Conservation (phyloP, 1,140 invertebrate genomes). For the Acyrthosiphon pisum region DNA sequence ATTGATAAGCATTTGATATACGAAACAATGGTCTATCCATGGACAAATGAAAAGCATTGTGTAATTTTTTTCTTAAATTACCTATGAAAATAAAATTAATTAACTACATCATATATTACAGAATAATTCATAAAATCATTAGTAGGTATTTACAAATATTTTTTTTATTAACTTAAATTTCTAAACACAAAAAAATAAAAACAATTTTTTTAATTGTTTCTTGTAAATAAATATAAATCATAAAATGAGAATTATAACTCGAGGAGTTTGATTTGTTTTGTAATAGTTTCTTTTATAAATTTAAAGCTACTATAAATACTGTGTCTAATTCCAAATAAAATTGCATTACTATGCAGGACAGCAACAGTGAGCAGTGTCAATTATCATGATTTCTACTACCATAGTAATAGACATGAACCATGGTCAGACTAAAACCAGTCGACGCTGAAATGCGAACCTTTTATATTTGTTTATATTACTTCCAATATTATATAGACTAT, state of each 20-base stretch:
- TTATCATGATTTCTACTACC: no score
- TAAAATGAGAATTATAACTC: background rate
- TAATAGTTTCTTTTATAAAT: no score
- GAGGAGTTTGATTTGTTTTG: no score
- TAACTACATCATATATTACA: background rate
- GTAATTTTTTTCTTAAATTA: slow-evolving; percentile 54
- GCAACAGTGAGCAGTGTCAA: no score
- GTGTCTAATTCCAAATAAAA: no score
- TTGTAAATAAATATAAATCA: background rate
- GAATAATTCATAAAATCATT: background rate
- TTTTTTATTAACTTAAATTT: background rate
- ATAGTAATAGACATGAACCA: no score
- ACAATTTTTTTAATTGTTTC: background rate
- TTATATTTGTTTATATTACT: no score
- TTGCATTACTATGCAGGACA: no score
- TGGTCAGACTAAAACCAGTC: no score
- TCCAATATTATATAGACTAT: no score
- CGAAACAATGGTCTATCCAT: slow-evolving; percentile 43
- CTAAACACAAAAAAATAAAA: background rate
- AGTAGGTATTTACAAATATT: background rate
- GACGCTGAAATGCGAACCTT: no score
- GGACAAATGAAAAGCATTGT: slow-evolving; percentile 41
- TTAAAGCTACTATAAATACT: no score
- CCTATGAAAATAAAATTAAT: background rate
- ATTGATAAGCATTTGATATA: slow-evolving; percentile 53